Base-by-base conservation (phyloP, 2,797 vertebrate species). In the Zalophus californianus region DNA sequence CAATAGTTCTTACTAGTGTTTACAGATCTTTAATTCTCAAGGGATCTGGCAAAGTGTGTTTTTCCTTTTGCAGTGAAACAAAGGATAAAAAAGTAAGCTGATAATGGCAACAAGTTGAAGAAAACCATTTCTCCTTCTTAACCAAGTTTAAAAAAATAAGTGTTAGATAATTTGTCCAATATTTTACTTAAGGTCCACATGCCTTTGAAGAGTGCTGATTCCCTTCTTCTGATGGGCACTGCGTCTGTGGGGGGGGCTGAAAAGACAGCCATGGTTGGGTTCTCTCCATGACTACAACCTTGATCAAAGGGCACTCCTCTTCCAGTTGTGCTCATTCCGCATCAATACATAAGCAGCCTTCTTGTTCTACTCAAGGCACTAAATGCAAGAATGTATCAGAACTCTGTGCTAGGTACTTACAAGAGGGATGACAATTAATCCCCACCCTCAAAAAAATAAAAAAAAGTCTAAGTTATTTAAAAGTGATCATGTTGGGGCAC, bases 181-280 rank as follows among this genome's bases (percentile, higher is more conserved):
- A 68, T 41, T 75, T 77, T 68, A 50, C 5, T 38, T 64, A 73
- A 82, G 25, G 12, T 5, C n/a, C 13, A 48, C 0, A 5, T 68
- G 27, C 1, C 38, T 75, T 83, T 62, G 25, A 1, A 15, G 7
- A 44, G 12, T 10, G 41, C 15, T 16, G 0, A 44, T 25, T 6
- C 21, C 32, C 10, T 60, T 66, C 14, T 32, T 82, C 35, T 29
- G 41, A 23, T 3, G 52, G 18, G 10, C 20, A 52, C n/a, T 62
- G 44, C 3, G 2, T 0, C 21, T 11, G 7, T 0, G 5, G 11
- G 5, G 5, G 38, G 38, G 48, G 0, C 7, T 60, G 62, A 25
- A 73, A 29, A 48, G 4, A 27, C 25, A 10, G 0, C 3, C 16
- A n/a, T 20, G 14, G 29, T 4, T 25, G 11, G 14, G 50, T 1